Evolutionary conservation across 2,888 invertebrate genomes (phyloP), one percentile per base, ranked within the genome.

Genomic region (Amphipyra tragopoginis): DNA sequence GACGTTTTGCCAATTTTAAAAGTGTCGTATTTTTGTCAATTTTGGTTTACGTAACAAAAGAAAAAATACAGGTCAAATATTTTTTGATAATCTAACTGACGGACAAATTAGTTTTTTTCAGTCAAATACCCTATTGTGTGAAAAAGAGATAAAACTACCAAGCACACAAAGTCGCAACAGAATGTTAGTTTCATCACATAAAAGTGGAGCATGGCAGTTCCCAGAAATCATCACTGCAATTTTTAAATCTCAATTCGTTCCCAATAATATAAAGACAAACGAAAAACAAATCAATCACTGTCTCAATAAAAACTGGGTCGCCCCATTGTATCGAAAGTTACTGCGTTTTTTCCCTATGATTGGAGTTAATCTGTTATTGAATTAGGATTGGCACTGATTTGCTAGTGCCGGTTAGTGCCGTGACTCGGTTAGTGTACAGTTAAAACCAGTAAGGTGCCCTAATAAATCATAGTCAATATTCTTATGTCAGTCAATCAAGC

Each of bases 311-410:
- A 79, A 72, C 62, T 61, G 50, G 71, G 75, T 29, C 74, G 60
- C 43, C 38, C 68, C 44, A 75, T 77, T 77, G 72, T 72, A 65
- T 68, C 49, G 52, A 57, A 58, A 55, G 51, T 63, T 42, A 33
- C 36, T n/a, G 10, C 43, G 53, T 64, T 59, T 65, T 68, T 64
- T 40, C 15, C 50, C 9, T 42, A 36, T 29, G 62, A 58, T 68
- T 60, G 42, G 42, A 75, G 54, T 65, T 70, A 68, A 69, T 77
- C 73, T 71, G 56, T 58, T 70, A 79, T 69, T 71, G 67, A 73
- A 70, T 76, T 75, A 72, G 62, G 72, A 73, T 79, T 51, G 42
- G 58, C 58, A 76, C 52, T 65, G 59, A 58, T 68, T 66, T 13
- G 39, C 59, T 52, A 59, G 42, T 67, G 54, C 39, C 49, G 39